A percentile compares a stretch with the other conserved stretches of the same genome.
Evolutionary conservation across 1,140 invertebrate genomes (phyloP).

Genomic region (Chironomus tepperi): DNA sequence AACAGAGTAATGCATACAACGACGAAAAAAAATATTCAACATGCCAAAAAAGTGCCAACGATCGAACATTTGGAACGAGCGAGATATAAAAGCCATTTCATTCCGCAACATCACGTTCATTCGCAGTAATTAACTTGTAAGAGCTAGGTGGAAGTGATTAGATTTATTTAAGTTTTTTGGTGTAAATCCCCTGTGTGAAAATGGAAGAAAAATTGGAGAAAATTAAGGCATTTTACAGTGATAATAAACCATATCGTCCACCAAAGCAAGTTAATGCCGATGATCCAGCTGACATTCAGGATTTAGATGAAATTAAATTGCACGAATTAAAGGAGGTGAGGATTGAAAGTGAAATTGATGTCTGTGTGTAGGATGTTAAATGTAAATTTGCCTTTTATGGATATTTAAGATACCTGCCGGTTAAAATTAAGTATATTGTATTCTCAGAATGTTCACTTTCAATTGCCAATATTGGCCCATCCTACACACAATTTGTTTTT

Average conservation of each 20-base stretch:
- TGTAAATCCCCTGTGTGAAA: background rate
- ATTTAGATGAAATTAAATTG: conserved; percentile 47
- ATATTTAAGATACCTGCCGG: too few relatives aligned
- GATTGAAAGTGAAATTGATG: conserved; percentile 5
- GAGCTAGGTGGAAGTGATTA: conserved; percentile 2
- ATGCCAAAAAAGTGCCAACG: background rate
- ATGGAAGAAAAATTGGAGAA: background rate
- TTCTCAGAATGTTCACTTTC: too few relatives aligned
- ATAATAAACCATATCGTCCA: conserved; percentile 40
- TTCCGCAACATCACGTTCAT: background rate
- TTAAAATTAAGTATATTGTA: too few relatives aligned
- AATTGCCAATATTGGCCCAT: too few relatives aligned
- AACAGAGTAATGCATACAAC: too few relatives aligned
- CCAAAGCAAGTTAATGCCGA: conserved; percentile 45
- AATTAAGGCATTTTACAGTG: conserved; percentile 28
- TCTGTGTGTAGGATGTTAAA: conserved; percentile 2
- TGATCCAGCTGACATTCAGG: conserved; percentile 41
- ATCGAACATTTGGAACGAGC: background rate
- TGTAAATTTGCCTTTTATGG: background rate
- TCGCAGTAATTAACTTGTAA: background rate
- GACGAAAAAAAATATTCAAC: background rate
- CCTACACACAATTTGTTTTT: too few relatives aligned
- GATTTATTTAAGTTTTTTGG: background rate
- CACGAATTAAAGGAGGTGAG: conserved; percentile 47
- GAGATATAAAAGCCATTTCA: conserved; percentile 6